Conservation (phyloP, 2,888 invertebrate species). For the Argyresthia goedartella region DNA sequence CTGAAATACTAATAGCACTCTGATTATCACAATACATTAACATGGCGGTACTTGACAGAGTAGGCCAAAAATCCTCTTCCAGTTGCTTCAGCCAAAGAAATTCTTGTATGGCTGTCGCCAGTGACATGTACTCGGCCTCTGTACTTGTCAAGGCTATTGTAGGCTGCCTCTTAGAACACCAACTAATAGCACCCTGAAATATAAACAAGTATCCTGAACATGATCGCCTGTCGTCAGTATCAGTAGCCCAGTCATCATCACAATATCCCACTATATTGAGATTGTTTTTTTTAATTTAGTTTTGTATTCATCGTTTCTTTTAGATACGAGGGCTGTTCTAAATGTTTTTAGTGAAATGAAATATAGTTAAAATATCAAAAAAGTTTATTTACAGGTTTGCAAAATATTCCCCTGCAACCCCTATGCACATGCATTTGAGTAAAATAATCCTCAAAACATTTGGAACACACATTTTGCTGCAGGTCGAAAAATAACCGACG, state of each 20-base stretch:
- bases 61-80: too few relatives aligned
- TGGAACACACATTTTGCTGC: too few relatives aligned
- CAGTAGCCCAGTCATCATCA: conserved; percentile 13
- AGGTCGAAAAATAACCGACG: too few relatives aligned
- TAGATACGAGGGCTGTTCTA: too few relatives aligned
- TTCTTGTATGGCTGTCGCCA: conserved; percentile 14
- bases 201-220: conserved; percentile 12
- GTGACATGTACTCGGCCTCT: conserved; percentile 20
- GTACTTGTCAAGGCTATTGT: conserved; percentile 18
- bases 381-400: too few relatives aligned
- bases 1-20: conserved; percentile 18
- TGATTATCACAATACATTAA: conserved; percentile 16
- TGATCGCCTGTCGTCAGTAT: conserved; percentile 10
- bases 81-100: conserved; percentile 15
- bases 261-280: conserved; percentile 7
- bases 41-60: too few relatives aligned
- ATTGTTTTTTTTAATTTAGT: conserved; percentile 5
- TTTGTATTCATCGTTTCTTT: conserved; percentile 10
- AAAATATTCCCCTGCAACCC: too few relatives aligned
- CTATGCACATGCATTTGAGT: too few relatives aligned
- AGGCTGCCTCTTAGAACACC: conserved; percentile 13
- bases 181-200: conserved; percentile 13
- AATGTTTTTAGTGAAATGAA: too few relatives aligned
- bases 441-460: too few relatives aligned
- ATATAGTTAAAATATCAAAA: too few relatives aligned